phyloP scores from a whole-genome alignment of 2,888 invertebrate species.

The Macrosoma leucophasiata region DNA sequence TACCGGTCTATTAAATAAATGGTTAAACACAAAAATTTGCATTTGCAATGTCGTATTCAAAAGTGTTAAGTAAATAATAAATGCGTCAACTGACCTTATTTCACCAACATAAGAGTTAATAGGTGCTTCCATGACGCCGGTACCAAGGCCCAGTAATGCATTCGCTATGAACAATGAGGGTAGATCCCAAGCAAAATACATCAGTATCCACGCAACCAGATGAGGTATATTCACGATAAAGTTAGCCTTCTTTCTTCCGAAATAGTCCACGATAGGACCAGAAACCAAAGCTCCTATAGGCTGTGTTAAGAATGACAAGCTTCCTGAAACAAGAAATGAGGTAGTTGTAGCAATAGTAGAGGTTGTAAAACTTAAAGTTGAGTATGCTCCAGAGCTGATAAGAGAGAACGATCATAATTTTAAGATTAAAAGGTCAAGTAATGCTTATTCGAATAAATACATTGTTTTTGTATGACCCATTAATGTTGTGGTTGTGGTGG shows the following conservation, averaged over 20 bases:
- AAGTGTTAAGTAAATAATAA: too few relatives aligned
- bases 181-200: conserved; percentile 63
- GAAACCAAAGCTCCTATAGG: conserved; percentile 74
- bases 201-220: conserved; percentile 71
- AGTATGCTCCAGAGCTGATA: too few relatives aligned
- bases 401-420: too few relatives aligned
- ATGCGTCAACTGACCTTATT: conserved; percentile 51
- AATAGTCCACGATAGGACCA: conserved; percentile 70
- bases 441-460: too few relatives aligned
- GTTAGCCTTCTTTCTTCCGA: conserved; percentile 72
- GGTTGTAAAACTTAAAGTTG: too few relatives aligned
- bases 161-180: conserved; percentile 64
- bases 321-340: conserved; percentile 69
- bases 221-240: conserved; percentile 74
- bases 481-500: too few relatives aligned
- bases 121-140: conserved; percentile 77
- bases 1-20: too few relatives aligned
- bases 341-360: too few relatives aligned
- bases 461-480: too few relatives aligned
- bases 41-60: too few relatives aligned
- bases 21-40: too few relatives aligned
- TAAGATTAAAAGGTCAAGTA: too few relatives aligned
- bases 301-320: conserved; percentile 71
- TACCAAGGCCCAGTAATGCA: conserved; percentile 69
- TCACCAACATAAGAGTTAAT: conserved; percentile 76